Evolutionary conservation across 1,140 invertebrate species (phyloP), one percentile per base, ranked within the genome.

Genomic region (Teleopsis dalmanni): DNA sequence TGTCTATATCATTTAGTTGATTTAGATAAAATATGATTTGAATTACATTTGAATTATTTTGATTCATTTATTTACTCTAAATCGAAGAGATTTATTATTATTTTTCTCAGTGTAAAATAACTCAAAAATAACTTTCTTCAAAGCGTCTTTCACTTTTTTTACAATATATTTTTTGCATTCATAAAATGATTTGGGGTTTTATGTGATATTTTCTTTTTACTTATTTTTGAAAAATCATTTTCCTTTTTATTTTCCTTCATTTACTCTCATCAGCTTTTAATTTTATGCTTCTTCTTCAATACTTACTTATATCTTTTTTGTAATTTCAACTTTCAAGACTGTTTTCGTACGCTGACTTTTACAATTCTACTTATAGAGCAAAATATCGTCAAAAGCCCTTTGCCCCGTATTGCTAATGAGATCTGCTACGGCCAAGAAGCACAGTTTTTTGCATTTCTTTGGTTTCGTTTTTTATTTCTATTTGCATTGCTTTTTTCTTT

Each of bases 231-330:
- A 31, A 40, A 50, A 46, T 43, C 40, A 50, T 43, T 50, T 50
- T 48, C 62, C 60, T 61, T 66, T 66, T 65, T 60, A 65, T 65
- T 65, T 65, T 54, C 53, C 36, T 49, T 51, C 55, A 59, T 57
- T 59, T 58, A 48, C 36, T 54, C 63, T 65, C 63, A 62, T 65
- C 63, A 66, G 63, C 63, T 66, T 66, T 66, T 66, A 66, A 66
- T 66, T 66, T 66, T 63, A 59, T 66, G 56, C 56, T 56, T 52
- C 55, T 52, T 48, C 45, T 40, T 43, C 47, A 50, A 31, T 51
- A 35, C 46, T 46, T 29, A 29, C n/a, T 37, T 21, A 10, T 27
- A 18, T 44, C 40, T 25, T 42, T 53, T 47, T 45, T 40, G 13
- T 51, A 21, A 37, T 47, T 29, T n/a, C 22, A 16, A 14, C 26